These are phyloP conservation scores for Caerostris extrusa DNA, from an alignment of 1,140 invertebrate species.

Conservation along the genomic window DNA sequence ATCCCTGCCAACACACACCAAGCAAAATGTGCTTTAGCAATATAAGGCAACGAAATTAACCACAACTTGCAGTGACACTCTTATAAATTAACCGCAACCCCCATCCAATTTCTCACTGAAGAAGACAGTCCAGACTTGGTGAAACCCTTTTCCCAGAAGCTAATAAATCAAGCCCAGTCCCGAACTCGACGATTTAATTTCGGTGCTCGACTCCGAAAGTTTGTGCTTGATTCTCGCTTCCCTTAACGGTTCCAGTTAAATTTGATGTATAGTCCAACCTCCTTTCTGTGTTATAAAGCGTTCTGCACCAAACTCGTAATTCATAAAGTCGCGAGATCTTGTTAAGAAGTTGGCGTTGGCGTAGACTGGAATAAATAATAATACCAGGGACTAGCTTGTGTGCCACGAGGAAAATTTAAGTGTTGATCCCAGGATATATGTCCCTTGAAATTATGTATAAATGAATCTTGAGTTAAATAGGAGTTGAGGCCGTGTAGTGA, in stretches of 20 bases:
- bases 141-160: conserved; percentile 56
- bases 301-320: conserved; percentile 46
- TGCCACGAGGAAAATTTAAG: conserved; percentile 53
- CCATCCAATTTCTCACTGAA: conserved; percentile 43
- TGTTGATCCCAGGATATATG: conserved; percentile 19
- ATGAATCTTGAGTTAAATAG: conserved; percentile 12
- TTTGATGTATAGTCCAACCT: conserved; percentile 59
- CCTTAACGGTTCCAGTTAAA: conserved; percentile 63
- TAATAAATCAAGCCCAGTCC: conserved; percentile 64
- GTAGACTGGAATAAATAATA: conserved; percentile 52
- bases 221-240: background rate
- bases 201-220: background rate
- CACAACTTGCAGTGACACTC: conserved; percentile 24
- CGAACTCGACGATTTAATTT: conserved; percentile 74
- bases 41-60: conserved; percentile 48
- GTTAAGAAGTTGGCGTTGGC: conserved; percentile 4
- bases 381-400: background rate
- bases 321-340: conserved; percentile 68
- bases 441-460: conserved; percentile 4
- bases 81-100: conserved; percentile 70
- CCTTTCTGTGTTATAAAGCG: conserved; percentile 55
- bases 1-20: background rate
- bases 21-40: background rate
- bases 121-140: background rate
- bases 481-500: background rate